A percentile compares a stretch with the other conserved stretches of the same genome.
Conservation (phyloP, 2,888 invertebrate species). For the Empis stercorea region DNA sequence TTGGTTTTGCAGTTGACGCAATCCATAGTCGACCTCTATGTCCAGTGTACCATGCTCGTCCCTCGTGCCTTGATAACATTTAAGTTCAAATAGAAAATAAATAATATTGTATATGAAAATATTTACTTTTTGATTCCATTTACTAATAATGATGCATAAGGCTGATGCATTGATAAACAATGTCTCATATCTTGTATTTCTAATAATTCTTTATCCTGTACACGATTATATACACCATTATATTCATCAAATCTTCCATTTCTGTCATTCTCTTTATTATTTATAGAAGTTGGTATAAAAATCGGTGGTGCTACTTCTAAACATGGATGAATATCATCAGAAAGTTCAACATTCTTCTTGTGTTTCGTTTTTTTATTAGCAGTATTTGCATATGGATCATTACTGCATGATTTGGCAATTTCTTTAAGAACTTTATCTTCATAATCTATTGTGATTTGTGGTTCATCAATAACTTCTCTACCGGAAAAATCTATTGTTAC, state of each 20-base stretch:
- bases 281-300: background rate
- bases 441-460: slow-evolving; percentile 27
- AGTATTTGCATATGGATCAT: slow-evolving; percentile 16
- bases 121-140: slow-evolving; percentile 79
- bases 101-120: background rate
- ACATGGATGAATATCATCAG: slow-evolving; percentile 16
- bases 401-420: slow-evolving; percentile 25
- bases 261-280: background rate
- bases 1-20: slow-evolving; percentile 69
- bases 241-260: slow-evolving; percentile 15
- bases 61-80: slow-evolving; percentile 60
- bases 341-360: slow-evolving; percentile 10
- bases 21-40: slow-evolving; percentile 94
- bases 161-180: slow-evolving; percentile 92
- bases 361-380: slow-evolving; percentile 20
- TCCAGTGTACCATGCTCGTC: slow-evolving; percentile 82
- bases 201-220: slow-evolving; percentile 65
- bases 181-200: slow-evolving; percentile 76
- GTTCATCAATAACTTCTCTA: slow-evolving; percentile 41
- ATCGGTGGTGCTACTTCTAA: slow-evolving; percentile 20
- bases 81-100: slow-evolving; percentile 5
- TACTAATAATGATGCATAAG: slow-evolving; percentile 84
- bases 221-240: slow-evolving; percentile 36
- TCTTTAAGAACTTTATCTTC: slow-evolving; percentile 33
- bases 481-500: slow-evolving; percentile 69